phyloP scores from a whole-genome alignment of 2,797 vertebrate species.

The Bovichtus diacanthus region DNA sequence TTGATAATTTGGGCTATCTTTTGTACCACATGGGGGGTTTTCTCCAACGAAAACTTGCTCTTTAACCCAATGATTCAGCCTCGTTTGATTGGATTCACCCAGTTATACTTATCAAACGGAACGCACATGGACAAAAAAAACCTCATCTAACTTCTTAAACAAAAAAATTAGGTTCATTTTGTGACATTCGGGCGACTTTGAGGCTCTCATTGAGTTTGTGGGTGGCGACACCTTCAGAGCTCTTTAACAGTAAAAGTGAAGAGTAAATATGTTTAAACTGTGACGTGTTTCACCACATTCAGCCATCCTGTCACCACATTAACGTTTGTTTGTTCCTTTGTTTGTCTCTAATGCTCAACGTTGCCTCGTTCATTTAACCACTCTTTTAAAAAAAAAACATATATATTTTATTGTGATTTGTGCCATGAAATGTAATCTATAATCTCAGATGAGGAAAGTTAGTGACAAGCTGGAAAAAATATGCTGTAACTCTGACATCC shows the following conservation, averaged over 20 bases:
- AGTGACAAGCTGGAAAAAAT: constrained; percentile 11
- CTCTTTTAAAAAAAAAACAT: constrained; percentile 16
- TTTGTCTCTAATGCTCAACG: constrained; percentile 20
- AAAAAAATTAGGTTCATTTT: not conserved
- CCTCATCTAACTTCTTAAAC: not conserved
- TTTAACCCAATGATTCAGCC: not conserved
- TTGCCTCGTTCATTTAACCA: constrained; percentile 35
- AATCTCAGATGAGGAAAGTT: not conserved
- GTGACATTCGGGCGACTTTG: not conserved
- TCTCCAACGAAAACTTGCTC: not conserved
- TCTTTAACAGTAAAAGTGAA: not conserved
- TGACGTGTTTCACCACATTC: not conserved
- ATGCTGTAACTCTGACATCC: constrained; percentile 25
- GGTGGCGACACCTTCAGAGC: not conserved
- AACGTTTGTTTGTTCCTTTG: not conserved
- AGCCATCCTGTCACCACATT: not conserved
- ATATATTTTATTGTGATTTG: constrained; percentile 17
- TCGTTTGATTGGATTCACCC: not conserved
- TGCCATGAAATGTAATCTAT: constrained; percentile 23
- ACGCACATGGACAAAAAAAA: not conserved
- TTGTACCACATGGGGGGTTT: not conserved
- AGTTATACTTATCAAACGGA: not conserved
- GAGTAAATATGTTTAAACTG: not conserved
- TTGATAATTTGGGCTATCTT: not conserved
- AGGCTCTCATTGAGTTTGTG: not conserved